Conservation (phyloP, 2,113 vertebrate genomes). For the Telmatochromis brichardi region DNA sequence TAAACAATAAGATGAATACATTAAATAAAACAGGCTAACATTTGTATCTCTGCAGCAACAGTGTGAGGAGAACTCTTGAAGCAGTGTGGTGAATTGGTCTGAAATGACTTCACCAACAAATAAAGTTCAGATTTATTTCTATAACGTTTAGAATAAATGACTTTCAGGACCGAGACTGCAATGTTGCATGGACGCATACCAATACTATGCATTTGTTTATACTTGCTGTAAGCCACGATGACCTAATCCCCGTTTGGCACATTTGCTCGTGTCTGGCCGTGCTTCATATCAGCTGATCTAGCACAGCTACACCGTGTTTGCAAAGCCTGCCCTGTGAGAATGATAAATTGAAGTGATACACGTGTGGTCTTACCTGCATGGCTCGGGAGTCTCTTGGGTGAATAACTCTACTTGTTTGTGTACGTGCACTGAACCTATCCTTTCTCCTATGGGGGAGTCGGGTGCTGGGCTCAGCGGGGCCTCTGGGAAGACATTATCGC, state of each 20-base stretch:
- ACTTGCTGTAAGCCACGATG: neutral
- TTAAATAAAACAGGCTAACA: neutral
- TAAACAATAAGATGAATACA: neutral
- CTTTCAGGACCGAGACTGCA: neutral
- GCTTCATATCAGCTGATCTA: constrained; percentile 50
- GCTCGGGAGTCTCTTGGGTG: constrained; percentile 56
- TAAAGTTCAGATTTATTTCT: neutral
- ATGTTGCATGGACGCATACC: neutral
- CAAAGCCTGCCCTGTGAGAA: constrained; percentile 59
- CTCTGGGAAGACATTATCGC: constrained; percentile 61
- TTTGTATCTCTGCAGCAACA: neutral
- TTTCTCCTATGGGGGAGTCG: constrained; percentile 30
- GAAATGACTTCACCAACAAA: neutral
- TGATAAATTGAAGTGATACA: constrained; percentile 69
- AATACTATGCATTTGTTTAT: constrained; percentile 1
- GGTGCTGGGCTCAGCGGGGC: constrained; percentile 27
- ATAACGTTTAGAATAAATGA: neutral
- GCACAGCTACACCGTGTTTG: constrained; percentile 21
- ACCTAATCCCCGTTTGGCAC: constrained; percentile 30
- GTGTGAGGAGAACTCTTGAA: neutral
- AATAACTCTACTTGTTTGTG: constrained; percentile 30
- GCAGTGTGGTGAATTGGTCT: neutral
- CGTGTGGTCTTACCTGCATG: constrained; percentile 60
- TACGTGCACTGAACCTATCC: constrained; percentile 23
- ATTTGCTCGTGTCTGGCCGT: neutral